phyloP scores from a whole-genome alignment of 2,113 vertebrate species.

The Rhinopithecus roxellana region DNA sequence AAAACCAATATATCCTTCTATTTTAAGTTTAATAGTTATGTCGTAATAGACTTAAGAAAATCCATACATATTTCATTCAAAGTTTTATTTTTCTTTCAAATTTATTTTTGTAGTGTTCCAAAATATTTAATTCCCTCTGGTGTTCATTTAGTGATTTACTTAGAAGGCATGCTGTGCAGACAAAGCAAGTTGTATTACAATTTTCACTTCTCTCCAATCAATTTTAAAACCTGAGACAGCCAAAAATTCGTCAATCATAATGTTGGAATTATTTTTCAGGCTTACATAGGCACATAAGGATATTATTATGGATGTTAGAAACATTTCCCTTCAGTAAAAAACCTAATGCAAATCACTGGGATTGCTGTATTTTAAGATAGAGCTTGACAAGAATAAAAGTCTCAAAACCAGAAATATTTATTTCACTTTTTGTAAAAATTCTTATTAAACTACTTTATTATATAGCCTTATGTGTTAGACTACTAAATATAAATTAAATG shows the following conservation, averaged over 20 bases:
- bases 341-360: slow-evolving; percentile 15
- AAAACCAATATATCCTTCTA: not conserved
- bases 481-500: not conserved
- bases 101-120: slow-evolving; percentile 26
- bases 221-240: slow-evolving; percentile 63
- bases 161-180: slow-evolving; percentile 6
- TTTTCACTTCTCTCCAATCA: slow-evolving; percentile 68
- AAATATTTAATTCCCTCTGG: slow-evolving; percentile 55
- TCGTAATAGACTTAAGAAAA: not conserved
- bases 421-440: not conserved
- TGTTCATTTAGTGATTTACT: slow-evolving; percentile 52
- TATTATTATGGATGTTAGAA: slow-evolving; percentile 54
- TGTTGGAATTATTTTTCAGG: slow-evolving; percentile 48
- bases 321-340: slow-evolving; percentile 31
- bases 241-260: slow-evolving; percentile 65
- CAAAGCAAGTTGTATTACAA: slow-evolving; percentile 34
- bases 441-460: not conserved
- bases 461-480: not conserved
- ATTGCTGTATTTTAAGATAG: slow-evolving; percentile 50
- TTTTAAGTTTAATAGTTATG: not conserved
- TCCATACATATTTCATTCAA: not conserved
- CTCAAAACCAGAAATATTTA: not conserved
- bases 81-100: slow-evolving; percentile 35
- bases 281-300: slow-evolving; percentile 59
- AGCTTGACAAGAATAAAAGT: not conserved